phyloP scores from a whole-genome alignment of 1,140 invertebrate species.

The Tetragnatha versicolor region DNA sequence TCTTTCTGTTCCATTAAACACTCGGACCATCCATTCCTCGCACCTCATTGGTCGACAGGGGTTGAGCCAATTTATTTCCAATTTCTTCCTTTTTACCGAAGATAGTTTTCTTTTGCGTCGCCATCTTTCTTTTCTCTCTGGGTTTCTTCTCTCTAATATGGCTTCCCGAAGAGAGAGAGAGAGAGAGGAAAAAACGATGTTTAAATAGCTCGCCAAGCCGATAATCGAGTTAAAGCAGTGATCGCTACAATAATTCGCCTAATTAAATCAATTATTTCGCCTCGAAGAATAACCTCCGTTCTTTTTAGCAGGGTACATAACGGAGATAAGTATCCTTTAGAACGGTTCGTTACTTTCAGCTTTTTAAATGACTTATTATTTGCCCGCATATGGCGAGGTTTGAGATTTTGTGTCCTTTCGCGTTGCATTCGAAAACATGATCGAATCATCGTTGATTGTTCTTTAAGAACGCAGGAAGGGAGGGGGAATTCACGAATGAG shows the following conservation, averaged over 20 bases:
- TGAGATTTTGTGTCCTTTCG: no score
- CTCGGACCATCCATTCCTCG: slow-evolving; percentile 22
- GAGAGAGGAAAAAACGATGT: background rate
- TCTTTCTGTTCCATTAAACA: slow-evolving; percentile 40
- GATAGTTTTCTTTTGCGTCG: background rate
- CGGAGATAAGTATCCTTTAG: no score
- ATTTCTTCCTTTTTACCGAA: slow-evolving; percentile 10
- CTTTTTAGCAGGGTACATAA: no score
- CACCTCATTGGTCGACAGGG: slow-evolving; percentile 35
- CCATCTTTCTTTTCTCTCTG: background rate
- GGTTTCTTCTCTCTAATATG: slow-evolving; percentile 1
- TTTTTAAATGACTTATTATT: no score
- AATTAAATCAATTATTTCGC: slow-evolving; percentile 46
- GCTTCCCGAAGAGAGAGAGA: background rate
- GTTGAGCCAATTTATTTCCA: slow-evolving; percentile 24
- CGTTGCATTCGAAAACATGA: no score
- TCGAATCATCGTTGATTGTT: no score
- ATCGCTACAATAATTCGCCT: slow-evolving; percentile 42
- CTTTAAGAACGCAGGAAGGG: no score
- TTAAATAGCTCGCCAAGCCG: slow-evolving; percentile 28
- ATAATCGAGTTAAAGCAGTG: slow-evolving; percentile 45
- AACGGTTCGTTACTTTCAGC: no score
- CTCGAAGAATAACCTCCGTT: background rate
- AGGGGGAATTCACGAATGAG: no score
- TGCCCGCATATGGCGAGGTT: no score